Percentiles rank a stretch among this genome's conserved stretches.
phyloP scores from a whole-genome alignment of 1,140 invertebrate species.

The Drosophila tropicalis region DNA sequence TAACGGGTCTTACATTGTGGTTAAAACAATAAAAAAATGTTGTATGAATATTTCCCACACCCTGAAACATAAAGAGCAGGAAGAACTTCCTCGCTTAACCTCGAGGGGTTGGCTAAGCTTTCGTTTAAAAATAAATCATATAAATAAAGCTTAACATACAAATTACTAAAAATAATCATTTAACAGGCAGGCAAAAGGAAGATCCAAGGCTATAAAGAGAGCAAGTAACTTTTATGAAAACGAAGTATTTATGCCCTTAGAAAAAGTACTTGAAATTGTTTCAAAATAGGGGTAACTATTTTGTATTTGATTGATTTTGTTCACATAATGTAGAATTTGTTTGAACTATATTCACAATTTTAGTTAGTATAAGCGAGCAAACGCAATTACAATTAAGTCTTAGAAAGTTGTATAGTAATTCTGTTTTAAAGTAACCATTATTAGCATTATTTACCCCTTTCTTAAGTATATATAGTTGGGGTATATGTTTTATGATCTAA shows the following conservation, averaged over 20 bases:
- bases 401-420: no score
- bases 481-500: background rate
- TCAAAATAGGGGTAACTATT: no score
- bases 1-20: slow-evolving; percentile 14
- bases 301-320: no score
- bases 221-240: background rate
- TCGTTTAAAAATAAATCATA: slow-evolving; percentile 21
- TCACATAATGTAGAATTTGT: no score
- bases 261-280: background rate
- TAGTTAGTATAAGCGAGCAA: no score
- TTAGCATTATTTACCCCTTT: no score
- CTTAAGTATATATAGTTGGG: no score
- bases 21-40: background rate
- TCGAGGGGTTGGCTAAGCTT: slow-evolving; percentile 11
- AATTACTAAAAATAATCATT: slow-evolving; percentile 36
- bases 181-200: background rate
- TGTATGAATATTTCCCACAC: slow-evolving; percentile 3
- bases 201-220: background rate
- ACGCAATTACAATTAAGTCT: no score
- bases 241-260: background rate
- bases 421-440: no score
- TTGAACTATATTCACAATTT: no score
- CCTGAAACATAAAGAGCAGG: background rate
- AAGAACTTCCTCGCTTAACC: slow-evolving; percentile 6
- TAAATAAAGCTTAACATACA: background rate